phyloP scores from a whole-genome alignment of 2,888 invertebrate genomes.

The Stomorhina lunata region DNA sequence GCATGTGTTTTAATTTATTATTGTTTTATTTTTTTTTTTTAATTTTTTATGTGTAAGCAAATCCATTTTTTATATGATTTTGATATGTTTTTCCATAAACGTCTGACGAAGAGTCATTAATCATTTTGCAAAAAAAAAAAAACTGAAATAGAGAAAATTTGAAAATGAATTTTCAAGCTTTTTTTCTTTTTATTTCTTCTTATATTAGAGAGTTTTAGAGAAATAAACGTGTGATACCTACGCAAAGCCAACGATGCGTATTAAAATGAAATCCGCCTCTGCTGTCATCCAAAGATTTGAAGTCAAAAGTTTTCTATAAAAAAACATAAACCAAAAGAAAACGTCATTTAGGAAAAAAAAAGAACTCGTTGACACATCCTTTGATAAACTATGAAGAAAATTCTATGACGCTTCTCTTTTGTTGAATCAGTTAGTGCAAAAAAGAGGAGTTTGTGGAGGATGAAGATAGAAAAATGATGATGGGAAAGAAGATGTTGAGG shows the following conservation, averaged over 20 bases:
- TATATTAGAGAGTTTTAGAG: not conserved
- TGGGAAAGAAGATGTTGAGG: constrained; percentile 14
- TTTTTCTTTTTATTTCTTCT: not conserved
- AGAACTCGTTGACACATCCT: constrained; percentile 61
- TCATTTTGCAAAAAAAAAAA: constrained; percentile 47
- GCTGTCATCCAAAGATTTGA: constrained; percentile 56
- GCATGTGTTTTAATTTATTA: not conserved
- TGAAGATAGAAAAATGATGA: not conserved
- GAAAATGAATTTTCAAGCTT: constrained; percentile 19
- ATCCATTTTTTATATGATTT: constrained; percentile 36
- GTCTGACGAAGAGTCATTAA: constrained; percentile 52
- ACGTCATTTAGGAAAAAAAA: constrained; percentile 36
- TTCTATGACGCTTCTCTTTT: not conserved
- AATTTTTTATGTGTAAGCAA: constrained; percentile 13
- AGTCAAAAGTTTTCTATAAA: constrained; percentile 19
- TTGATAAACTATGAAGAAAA: constrained; percentile 26
- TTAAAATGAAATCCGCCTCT: constrained; percentile 55
- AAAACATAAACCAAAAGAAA: not conserved
- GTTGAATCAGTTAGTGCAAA: not conserved
- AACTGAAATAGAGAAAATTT: constrained; percentile 36
- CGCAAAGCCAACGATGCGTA: constrained; percentile 58
- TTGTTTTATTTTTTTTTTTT: not conserved
- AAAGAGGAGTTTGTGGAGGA: not conserved
- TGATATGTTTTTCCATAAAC: not conserved
- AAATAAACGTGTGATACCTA: constrained; percentile 41